Base-by-base conservation (phyloP, 2,113 vertebrate species). In the Phyllostomus discolor region DNA sequence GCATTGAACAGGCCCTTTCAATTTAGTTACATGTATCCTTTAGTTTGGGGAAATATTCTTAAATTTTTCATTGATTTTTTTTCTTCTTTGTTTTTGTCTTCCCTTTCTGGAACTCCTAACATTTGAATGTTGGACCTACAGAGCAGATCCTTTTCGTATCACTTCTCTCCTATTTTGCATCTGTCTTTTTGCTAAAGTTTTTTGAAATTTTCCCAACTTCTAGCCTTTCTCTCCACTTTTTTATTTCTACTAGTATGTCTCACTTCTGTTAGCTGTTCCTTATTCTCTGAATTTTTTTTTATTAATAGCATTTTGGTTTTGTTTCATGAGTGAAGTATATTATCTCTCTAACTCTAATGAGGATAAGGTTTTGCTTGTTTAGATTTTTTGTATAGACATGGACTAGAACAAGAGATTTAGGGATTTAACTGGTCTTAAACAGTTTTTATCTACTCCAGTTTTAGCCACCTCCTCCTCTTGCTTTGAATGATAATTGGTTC, bases 211-310 rank as follows among this genome's bases (percentile, higher is more conserved):
- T n/a, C 14, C 50, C 24, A 91, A 70, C 62, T 78, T 91, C 2
- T 10, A 88, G 9, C 67, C 35, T 52, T n/a, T 85, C 48, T 41
- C 50, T 86, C 88, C 15, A 76, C 43, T 64, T 96, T 94, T 87
- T 85, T n/a, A 86, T 88, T 95, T 94, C 79, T 90, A 28, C 35
- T 46, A 88, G 28, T 9, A 48, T 72, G 48, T 35, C 69, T 88
- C 73, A 93, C 93, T 93, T 93, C 33, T 41, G n/a, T 92, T 52
- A 94, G 10, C 33, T 93, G 22, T 76, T 94, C 90, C 75, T 79
- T 35, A 59, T 54, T 57, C 41, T 73, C 87, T 67, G 33, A 85
- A 11, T 59, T 81, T 82, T 85, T 88, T 89, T 90, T 88, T 67
- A 67, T 70, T 81, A 92, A 81, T 16, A 22, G 3, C 11, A 92